Percentiles rank a stretch among this genome's conserved stretches.
Conservation (phyloP, 1,140 invertebrate genomes). For the Drosophila carrolli region DNA sequence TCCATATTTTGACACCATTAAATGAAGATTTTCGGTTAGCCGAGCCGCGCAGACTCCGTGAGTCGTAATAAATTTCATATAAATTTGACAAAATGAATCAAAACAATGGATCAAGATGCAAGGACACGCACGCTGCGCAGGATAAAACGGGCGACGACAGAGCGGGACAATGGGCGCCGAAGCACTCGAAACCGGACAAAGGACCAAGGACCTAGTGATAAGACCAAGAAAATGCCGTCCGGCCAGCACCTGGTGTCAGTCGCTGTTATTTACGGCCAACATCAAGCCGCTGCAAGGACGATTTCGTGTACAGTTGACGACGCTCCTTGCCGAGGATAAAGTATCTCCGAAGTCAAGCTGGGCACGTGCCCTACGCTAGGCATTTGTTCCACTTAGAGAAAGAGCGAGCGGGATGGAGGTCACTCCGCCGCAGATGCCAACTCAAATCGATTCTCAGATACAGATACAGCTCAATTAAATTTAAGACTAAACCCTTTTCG, state of each 20-base stretch:
- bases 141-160: constrained; percentile 38
- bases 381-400: constrained; percentile 44
- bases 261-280: constrained; percentile 28
- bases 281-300: constrained; percentile 36
- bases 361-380: constrained; percentile 40
- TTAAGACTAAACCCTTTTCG: constrained; percentile 33
- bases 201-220: constrained; percentile 46
- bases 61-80: constrained; percentile 75
- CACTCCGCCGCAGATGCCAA: constrained; percentile 34
- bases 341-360: constrained; percentile 35
- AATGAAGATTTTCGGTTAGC: constrained; percentile 58
- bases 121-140: constrained; percentile 61
- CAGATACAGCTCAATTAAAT: constrained; percentile 49
- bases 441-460: constrained; percentile 32
- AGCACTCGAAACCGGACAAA: constrained; percentile 48
- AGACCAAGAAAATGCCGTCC: constrained; percentile 66
- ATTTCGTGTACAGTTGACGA: constrained; percentile 29
- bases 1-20: constrained; percentile 73
- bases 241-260: constrained; percentile 50
- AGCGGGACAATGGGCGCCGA: constrained; percentile 52
- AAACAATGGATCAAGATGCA: constrained; percentile 64
- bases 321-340: constrained; percentile 12
- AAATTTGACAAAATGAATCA: constrained; percentile 80
- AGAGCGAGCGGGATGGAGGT: constrained; percentile 7
- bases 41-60: constrained; percentile 39